Base-by-base conservation (phyloP, 2,888 invertebrate genomes). In the Platynereis dumerilii region DNA sequence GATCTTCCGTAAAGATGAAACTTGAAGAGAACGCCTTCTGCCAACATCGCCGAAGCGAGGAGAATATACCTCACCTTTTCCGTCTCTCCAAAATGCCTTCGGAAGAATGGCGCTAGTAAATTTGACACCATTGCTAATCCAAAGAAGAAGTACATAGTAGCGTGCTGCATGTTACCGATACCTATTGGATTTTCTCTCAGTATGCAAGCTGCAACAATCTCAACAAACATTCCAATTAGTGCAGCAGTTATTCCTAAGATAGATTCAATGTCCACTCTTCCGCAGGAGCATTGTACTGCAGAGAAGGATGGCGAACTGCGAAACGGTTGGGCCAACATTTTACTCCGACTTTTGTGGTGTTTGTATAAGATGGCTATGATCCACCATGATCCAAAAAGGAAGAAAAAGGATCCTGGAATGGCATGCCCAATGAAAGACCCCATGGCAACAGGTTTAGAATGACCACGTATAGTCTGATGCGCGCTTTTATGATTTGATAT, bases 131-230 rank as follows among this genome's bases (percentile, higher is more conserved):
- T 86, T 55, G 79, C 79, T 29, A 86, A 65, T n/a, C 84, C 85
- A 73, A 87, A 87, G 75, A 85, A 85, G 76, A 85, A 83, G 74
- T 84, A 87, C 86, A 87, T 87, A 28, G 86, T 86, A 54, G 85
- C 83, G 74, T 87, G 86, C 70, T 86, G 86, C n/a, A 80, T 84
- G 74, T 86, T 86, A 15, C 82, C 81, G 20, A 83, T 48, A 7
- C 48, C 48, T 48, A 48, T 48, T 20, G 48, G n/a, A 7, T n/a
- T 5, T 20, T n/a, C 20, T 22, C 48, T 5, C 10, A 48, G 22
- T 10, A 48, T 5, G 22, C 48, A 48, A 10, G 10, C 48, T 7
- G 48, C 48, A 48, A 48, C 17, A n/a, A 48, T 5, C n/a, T 48
- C 48, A n/a, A 48, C n/a, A 48, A 48, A 48, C 7, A 48, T 48